Conservation (phyloP, 1,140 invertebrate species). For the Mactra quadrangularis region DNA sequence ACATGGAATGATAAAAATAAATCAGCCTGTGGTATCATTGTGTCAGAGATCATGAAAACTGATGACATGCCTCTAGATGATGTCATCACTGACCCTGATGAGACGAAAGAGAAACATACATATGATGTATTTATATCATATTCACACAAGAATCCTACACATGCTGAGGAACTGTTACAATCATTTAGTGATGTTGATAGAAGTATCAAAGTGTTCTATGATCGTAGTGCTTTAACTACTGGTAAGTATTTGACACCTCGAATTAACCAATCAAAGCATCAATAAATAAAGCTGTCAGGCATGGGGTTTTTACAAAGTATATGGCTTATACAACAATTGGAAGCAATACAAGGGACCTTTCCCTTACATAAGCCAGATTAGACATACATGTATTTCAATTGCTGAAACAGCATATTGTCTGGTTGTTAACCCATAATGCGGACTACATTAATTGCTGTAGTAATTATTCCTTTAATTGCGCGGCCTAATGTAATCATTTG, state of each 20-base stretch:
- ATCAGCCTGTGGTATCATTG: conserved; percentile 50
- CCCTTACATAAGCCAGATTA: no score
- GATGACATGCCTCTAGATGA: neutral
- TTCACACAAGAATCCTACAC: conserved; percentile 72
- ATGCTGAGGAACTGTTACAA: conserved; percentile 70
- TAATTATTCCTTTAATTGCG: no score
- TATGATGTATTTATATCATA: conserved; percentile 83
- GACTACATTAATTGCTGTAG: no score
- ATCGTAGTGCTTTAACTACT: conserved; percentile 77
- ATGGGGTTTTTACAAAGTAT: neutral
- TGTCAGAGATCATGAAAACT: neutral
- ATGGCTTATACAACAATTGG: neutral
- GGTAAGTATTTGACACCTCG: conserved; percentile 75
- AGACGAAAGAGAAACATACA: conserved; percentile 8
- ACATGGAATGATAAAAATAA: conserved; percentile 58
- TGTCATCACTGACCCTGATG: neutral
- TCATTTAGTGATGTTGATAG: conserved; percentile 65
- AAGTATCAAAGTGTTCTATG: conserved; percentile 79
- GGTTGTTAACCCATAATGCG: no score
- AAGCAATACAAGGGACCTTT: no score
- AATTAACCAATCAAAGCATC: no score
- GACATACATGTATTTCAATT: neutral
- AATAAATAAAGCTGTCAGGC: no score
- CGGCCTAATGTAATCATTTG: no score
- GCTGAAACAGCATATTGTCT: neutral